Evolutionary conservation across 92 coral and sea anemone species (phyloP), one percentile per base, ranked within the genome.

Genomic region (Parazoanthus atlanticus): DNA sequence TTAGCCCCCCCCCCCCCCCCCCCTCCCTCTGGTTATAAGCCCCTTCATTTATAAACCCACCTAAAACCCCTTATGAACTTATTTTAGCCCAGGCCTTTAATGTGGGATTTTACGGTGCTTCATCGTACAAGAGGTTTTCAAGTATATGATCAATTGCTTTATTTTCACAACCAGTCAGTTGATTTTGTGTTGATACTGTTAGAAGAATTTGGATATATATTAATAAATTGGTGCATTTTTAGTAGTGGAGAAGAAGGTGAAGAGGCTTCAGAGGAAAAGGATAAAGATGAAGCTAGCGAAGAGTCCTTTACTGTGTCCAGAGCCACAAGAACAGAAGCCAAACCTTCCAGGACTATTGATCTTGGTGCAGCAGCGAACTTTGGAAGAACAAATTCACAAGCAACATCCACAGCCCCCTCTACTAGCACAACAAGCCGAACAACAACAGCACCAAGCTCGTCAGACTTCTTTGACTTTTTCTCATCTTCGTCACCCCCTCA

Each of bases 321-420:
- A 36, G 86, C 83, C 52, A 80, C 79, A 3, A 66, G 61, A 25
- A 75, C 88, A 67, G 85, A 78, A 74, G 78, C 96, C 43, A 91
- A 91, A 78, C 88, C 94, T 16, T 79, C 92, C 29, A 94, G 92
- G 49, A 93, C 95, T 47, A 90, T 96, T 74, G 98, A 96, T 82
- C 94, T 96, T 41, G 99, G 99, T 3, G 99, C 99, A 29, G 99
- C 99, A 11, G 91, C 96, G 54, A 95, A 93, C 71, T 93, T 89
- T 78, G 94, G 94, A 34, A 89, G 88, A 86, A 56, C 74, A 21
- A 88, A 86, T 16, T 64, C 40, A 16, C 69, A 46, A 30, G 61
- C 32, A 12, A 36, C 85, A 43, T 67, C 81, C 64, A 79, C 90
- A 79, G 67, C 77, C 49, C 30, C 90, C 23, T 43, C 79, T 79